These are phyloP conservation scores for Rhinoraja longicauda DNA, from an alignment of 2,797 vertebrate genomes.

Conservation along the genomic window DNA sequence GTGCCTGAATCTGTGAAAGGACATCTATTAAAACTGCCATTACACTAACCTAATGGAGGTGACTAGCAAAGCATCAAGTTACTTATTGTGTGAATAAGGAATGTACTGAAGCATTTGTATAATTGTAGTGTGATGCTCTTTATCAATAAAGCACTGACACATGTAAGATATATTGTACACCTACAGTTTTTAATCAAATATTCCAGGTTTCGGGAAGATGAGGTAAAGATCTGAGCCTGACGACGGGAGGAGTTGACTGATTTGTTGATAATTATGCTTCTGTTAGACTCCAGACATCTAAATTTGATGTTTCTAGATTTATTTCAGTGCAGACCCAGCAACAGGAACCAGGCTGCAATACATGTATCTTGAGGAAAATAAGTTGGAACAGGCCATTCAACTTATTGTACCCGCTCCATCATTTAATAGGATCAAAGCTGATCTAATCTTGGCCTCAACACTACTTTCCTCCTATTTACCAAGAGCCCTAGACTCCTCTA, in stretches of 20 bases:
- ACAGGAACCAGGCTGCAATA: not conserved
- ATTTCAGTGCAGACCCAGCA: not conserved
- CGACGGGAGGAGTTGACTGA: conserved; percentile 4
- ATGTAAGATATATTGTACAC: conserved; percentile 1
- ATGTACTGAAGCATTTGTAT: not conserved
- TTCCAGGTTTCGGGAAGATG: not conserved
- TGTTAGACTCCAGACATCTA: conserved; percentile 22
- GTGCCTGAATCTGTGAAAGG: conserved; percentile 33
- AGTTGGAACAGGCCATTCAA: too few relatives aligned
- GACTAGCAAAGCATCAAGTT: conserved; percentile 27
- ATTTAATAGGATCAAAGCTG: too few relatives aligned
- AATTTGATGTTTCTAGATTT: not conserved
- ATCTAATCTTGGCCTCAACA: too few relatives aligned
- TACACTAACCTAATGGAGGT: conserved; percentile 34
- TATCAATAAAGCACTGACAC: conserved; percentile 8
- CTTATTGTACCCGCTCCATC: too few relatives aligned
- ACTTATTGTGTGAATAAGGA: not conserved
- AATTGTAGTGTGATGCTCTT: not conserved
- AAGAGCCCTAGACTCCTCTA: too few relatives aligned
- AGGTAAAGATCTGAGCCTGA: not conserved
- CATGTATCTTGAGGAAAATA: not conserved
- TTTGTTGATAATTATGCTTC: not conserved
- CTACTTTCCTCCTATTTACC: too few relatives aligned
- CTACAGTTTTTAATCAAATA: not conserved
- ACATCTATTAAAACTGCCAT: conserved; percentile 29